Conservation (phyloP, 2,113 vertebrate genomes). For the Pyxicephalus adspersus region DNA sequence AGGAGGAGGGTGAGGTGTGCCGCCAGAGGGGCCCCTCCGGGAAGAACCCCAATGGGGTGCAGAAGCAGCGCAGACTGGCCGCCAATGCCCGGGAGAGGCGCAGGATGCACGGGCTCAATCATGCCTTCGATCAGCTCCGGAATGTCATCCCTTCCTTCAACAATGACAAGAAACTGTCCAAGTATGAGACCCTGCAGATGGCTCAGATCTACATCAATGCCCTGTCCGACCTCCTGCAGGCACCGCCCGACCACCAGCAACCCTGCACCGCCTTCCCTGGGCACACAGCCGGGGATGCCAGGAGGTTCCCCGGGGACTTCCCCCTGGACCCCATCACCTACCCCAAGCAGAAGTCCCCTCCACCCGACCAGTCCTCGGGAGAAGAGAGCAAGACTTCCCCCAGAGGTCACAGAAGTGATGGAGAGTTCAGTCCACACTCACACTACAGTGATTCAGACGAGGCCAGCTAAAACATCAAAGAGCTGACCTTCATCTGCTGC, state of each 20-base stretch:
- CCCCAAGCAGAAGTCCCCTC: slow-evolving; percentile 75
- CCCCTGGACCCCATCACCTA: slow-evolving; percentile 80
- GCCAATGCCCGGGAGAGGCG: slow-evolving; percentile 91
- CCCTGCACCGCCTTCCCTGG: slow-evolving; percentile 62
- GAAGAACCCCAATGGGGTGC: slow-evolving; percentile 76
- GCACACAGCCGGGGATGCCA: slow-evolving; percentile 55
- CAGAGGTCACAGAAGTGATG: slow-evolving; percentile 88
- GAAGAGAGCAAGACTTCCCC: slow-evolving; percentile 85
- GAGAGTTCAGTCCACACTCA: slow-evolving; percentile 93
- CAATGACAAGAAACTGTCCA: slow-evolving; percentile 97
- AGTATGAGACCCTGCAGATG: slow-evolving; percentile 98
- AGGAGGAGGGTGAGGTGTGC: slow-evolving; percentile 71
- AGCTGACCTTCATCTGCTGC: not conserved
- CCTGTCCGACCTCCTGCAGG: slow-evolving; percentile 85
- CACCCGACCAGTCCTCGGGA: slow-evolving; percentile 63
- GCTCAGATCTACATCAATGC: slow-evolving; percentile 98
- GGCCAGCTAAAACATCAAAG: slow-evolving; percentile 77
- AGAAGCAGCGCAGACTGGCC: slow-evolving; percentile 87
- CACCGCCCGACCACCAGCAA: slow-evolving; percentile 49
- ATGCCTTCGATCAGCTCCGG: slow-evolving; percentile 94
- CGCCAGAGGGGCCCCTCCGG: slow-evolving; percentile 72
- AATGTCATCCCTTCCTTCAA: slow-evolving; percentile 94
- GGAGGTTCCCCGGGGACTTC: slow-evolving; percentile 65
- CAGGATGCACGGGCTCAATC: slow-evolving; percentile 94
- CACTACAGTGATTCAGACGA: slow-evolving; percentile 98